Evolutionary conservation across 2,113 vertebrate genomes (phyloP).

Genomic region (human (Homo sapiens)): DNA sequence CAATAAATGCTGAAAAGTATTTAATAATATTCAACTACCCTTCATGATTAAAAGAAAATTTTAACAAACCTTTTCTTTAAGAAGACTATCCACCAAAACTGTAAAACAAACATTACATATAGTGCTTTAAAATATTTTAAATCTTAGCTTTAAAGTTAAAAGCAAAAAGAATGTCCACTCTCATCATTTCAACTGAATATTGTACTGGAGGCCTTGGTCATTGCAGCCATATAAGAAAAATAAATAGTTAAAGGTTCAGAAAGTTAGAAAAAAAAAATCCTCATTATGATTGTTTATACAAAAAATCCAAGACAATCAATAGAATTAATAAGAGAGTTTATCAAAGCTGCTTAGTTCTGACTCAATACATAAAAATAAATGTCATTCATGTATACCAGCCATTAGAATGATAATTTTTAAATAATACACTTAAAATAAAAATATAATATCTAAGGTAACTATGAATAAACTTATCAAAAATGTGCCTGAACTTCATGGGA

Average conservation of each 20-base stretch:
- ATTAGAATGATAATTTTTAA: slow-evolving; percentile 36
- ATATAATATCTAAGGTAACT: background rate
- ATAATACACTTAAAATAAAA: background rate
- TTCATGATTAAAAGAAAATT: background rate
- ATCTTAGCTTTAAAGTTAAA: background rate
- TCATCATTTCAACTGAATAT: background rate
- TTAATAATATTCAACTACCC: background rate
- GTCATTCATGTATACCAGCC: background rate
- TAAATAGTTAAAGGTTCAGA: slow-evolving; percentile 5
- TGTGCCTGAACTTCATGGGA: background rate
- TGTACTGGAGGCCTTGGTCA: background rate
- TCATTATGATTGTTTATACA: background rate
- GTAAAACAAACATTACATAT: background rate
- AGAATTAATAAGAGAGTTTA: slow-evolving; percentile 51
- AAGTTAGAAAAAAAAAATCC: background rate
- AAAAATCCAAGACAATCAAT: slow-evolving; percentile 31
- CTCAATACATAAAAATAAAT: slow-evolving; percentile 52
- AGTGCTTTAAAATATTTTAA: background rate
- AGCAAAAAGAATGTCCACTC: background rate
- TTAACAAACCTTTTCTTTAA: background rate
- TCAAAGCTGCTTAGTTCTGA: slow-evolving; percentile 30
- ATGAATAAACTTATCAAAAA: background rate
- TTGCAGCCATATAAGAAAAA: background rate
- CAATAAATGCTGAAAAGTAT: background rate
- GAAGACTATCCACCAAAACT: background rate